A percentile compares a stretch with the other conserved stretches of the same genome.
Evolutionary conservation across 2,888 invertebrate genomes (phyloP).

Genomic region (Eristalis pertinax): DNA sequence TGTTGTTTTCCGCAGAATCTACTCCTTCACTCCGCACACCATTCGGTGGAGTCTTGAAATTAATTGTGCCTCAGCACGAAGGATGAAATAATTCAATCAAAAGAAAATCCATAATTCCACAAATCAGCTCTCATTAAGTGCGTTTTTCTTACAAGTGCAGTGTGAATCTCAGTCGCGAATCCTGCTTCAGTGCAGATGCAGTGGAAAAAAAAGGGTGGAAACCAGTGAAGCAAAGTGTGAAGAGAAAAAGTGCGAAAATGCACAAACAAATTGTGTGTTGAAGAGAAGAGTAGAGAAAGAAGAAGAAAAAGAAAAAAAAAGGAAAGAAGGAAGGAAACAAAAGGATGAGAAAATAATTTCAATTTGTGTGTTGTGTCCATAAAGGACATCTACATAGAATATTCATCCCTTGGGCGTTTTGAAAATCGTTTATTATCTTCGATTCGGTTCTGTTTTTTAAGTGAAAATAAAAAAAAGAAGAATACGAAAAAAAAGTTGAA

Average conservation of each 20-base stretch:
- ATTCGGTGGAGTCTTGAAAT: constrained; percentile 20
- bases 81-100: neutral
- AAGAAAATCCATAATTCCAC: neutral
- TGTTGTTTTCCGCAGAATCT: constrained; percentile 16
- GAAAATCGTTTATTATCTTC: neutral
- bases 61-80: neutral
- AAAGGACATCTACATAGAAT: constrained; percentile 41
- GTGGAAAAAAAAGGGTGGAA: constrained; percentile 69
- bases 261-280: constrained; percentile 67
- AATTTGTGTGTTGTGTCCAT: constrained; percentile 36
- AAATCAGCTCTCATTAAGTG: neutral
- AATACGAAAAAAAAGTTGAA: neutral
- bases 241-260: constrained; percentile 62
- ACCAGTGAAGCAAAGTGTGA: constrained; percentile 60
- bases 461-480: neutral
- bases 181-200: constrained; percentile 31
- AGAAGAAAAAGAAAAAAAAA: neutral
- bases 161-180: constrained; percentile 16
- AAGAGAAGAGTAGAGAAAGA: constrained; percentile 7
- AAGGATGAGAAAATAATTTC: constrained; percentile 62
- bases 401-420: neutral
- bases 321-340: constrained; percentile 10
- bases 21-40: neutral
- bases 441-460: neutral
- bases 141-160: neutral